Evolutionary conservation across 2,797 vertebrate species (phyloP).

Genomic region (Acanthiza pusilla): DNA sequence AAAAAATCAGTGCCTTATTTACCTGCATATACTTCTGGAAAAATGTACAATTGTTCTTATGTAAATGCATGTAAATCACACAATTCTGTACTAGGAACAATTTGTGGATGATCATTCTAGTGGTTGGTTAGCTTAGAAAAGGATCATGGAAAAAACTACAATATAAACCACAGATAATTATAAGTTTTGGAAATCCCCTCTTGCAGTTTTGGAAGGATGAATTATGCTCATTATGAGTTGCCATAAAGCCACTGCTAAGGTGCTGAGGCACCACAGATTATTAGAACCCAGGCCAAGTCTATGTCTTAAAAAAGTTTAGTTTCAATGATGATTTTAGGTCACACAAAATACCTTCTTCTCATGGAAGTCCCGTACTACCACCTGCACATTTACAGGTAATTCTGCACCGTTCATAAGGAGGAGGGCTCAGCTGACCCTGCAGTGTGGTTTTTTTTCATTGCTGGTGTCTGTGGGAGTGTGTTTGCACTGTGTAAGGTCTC

Average conservation of each 20-base stretch:
- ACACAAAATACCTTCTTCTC: not conserved
- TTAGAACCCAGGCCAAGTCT: not conserved
- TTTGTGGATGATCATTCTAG: not conserved
- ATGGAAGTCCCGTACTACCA: not conserved
- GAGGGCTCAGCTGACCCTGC: not conserved
- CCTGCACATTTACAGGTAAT: not conserved
- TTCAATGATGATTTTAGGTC: not conserved
- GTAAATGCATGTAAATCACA: not conserved
- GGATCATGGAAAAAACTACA: not conserved
- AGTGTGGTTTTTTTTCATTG: not conserved
- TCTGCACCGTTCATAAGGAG: not conserved
- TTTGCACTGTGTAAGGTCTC: not conserved
- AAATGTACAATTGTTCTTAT: not conserved
- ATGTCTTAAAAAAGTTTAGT: not conserved
- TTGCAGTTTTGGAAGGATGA: not conserved
- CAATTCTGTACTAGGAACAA: not conserved
- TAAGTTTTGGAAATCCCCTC: not conserved
- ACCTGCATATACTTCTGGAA: not conserved
- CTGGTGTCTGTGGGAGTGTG: not conserved
- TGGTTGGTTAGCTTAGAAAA: not conserved
- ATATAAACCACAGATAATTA: not conserved
- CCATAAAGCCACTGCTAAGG: not conserved
- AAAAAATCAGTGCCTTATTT: not conserved
- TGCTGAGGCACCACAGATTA: not conserved
- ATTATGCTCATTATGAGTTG: not conserved